Conservation (phyloP, 2,888 invertebrate species). For the Zaprionus bogoriensis region DNA sequence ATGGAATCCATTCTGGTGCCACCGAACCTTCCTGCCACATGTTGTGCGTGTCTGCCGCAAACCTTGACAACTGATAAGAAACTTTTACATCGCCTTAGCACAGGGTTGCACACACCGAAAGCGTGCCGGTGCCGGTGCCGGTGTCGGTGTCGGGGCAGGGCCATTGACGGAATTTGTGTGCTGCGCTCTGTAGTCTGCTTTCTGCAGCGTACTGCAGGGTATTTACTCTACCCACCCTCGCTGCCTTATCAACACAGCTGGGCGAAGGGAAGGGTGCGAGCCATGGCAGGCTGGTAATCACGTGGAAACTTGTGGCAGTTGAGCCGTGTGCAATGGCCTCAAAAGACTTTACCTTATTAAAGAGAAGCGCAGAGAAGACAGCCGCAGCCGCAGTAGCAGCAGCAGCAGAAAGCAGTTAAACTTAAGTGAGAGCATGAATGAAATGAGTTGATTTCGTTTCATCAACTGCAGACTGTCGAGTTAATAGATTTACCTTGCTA, state of each 20-base stretch:
- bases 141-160: constrained; percentile 31
- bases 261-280: neutral
- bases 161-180: too few species aligned
- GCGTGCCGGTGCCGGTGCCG: constrained; percentile 60
- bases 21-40: constrained; percentile 72
- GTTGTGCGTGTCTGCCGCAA: constrained; percentile 68
- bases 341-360: neutral
- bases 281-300: constrained; percentile 17
- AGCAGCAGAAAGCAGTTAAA: neutral
- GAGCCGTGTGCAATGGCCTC: constrained; percentile 51
- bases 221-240: constrained; percentile 21
- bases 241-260: neutral
- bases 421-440: constrained; percentile 20
- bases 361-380: too few species aligned
- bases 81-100: constrained; percentile 61
- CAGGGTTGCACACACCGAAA: constrained; percentile 60
- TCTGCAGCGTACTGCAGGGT: constrained; percentile 20
- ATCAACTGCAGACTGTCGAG: neutral
- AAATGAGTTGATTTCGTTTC: neutral
- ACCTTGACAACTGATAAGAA: constrained; percentile 79
- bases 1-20: constrained; percentile 37
- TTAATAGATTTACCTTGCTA: too few species aligned
- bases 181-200: constrained; percentile 17
- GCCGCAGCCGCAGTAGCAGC: too few species aligned
- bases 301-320: constrained; percentile 27